Evolutionary conservation across 2,113 vertebrate species (phyloP).

Genomic region (Xerus inauris): DNA sequence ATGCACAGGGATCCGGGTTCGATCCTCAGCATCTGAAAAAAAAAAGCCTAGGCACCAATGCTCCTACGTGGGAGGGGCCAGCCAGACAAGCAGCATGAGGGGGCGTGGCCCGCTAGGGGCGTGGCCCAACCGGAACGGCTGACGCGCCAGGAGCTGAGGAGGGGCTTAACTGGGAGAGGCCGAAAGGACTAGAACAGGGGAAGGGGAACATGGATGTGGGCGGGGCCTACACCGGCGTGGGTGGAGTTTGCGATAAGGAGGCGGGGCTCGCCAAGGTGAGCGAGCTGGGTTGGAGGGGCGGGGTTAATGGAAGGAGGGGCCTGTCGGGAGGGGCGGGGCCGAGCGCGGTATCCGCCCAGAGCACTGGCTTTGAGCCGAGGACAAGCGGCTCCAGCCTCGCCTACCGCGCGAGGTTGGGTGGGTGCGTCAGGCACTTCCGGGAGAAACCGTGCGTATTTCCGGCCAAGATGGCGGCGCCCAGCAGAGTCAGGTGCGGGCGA

Average conservation of each 20-base stretch:
- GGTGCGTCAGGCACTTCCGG: slow-evolving; percentile 9
- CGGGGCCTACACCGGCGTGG: fast-evolving
- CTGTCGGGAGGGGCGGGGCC: neutral
- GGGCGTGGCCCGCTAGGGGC: neutral
- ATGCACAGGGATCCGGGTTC: neutral
- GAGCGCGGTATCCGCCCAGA: fast-evolving
- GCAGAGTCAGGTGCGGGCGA: slow-evolving; percentile 57
- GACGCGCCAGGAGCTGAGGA: neutral
- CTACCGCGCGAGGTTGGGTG: neutral
- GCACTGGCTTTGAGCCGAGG: neutral
- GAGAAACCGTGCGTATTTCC: slow-evolving; percentile 33
- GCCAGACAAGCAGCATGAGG: fast-evolving
- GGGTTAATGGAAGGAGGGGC: neutral
- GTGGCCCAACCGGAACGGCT: neutral
- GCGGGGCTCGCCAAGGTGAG: neutral
- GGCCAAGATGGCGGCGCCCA: slow-evolving; percentile 81
- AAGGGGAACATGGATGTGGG: neutral
- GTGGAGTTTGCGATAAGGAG: neutral
- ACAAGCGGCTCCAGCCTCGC: neutral
- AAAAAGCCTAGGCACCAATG: neutral
- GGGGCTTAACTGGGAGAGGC: neutral
- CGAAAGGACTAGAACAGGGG: slow-evolving; percentile 54
- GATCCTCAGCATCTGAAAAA: neutral
- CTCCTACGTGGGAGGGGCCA: neutral
- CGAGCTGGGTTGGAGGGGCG: neutral